Evolutionary conservation across 2,113 vertebrate species (phyloP).

Genomic region (Hydropotes inermis): DNA sequence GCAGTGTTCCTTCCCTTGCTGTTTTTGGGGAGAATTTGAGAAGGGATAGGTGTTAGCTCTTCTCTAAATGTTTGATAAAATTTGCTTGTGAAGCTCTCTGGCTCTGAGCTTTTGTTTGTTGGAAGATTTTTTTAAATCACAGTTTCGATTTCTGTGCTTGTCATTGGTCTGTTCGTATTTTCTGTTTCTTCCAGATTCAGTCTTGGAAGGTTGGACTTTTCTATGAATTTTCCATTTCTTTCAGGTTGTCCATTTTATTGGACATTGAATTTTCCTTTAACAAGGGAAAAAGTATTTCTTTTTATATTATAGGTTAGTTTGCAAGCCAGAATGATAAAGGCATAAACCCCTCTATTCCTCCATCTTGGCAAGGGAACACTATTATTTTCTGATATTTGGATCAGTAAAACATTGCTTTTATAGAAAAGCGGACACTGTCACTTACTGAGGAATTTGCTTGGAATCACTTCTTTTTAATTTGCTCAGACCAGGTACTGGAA

Average conservation of each 20-base stretch:
- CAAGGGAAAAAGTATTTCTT: background rate
- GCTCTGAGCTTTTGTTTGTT: background rate
- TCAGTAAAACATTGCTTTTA: background rate
- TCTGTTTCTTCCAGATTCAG: background rate
- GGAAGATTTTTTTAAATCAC: background rate
- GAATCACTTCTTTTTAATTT: background rate
- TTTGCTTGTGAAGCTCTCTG: background rate
- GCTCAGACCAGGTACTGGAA: background rate
- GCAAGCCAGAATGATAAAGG: background rate
- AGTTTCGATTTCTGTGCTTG: background rate
- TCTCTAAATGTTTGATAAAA: background rate
- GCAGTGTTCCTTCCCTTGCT: background rate
- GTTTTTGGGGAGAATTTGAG: background rate
- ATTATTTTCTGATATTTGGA: background rate
- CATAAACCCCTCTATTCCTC: background rate
- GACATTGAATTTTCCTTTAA: background rate
- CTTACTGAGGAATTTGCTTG: background rate
- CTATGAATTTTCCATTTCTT: background rate
- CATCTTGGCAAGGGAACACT: background rate
- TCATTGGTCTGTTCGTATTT: background rate
- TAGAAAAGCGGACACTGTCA: background rate
- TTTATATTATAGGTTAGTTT: background rate
- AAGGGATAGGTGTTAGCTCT: background rate
- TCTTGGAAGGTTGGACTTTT: background rate
- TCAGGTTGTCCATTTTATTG: background rate